Evolutionary conservation across 2,797 vertebrate species (phyloP).

Genomic region (Cyclopterus lumpus): DNA sequence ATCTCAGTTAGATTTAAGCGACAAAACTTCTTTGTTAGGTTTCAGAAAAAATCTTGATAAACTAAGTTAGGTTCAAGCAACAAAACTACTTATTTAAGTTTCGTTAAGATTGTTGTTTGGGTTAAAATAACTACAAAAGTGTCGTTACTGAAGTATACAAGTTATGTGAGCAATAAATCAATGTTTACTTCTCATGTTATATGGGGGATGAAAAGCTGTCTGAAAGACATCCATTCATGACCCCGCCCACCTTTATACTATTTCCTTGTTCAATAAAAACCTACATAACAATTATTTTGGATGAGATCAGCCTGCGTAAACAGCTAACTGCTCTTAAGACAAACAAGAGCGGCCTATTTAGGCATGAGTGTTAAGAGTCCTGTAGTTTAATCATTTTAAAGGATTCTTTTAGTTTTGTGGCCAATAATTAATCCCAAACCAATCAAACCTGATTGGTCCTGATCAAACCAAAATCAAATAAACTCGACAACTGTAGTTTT

Average conservation of each 20-base stretch:
- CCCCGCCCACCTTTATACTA: too few species aligned
- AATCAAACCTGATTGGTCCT: background rate
- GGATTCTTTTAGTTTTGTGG: background rate
- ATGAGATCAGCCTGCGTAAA: background rate
- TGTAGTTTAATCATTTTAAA: background rate
- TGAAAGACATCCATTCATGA: too few species aligned
- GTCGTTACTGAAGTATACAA: too few species aligned
- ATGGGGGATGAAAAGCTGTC: background rate
- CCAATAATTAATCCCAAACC: background rate
- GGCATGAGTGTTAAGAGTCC: background rate
- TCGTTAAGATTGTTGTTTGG: too few species aligned
- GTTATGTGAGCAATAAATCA: background rate
- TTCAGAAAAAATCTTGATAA: too few species aligned
- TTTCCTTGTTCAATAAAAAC: too few species aligned
- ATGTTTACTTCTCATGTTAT: background rate
- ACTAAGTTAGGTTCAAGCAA: too few species aligned
- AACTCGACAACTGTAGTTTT: background rate
- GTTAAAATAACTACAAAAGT: too few species aligned
- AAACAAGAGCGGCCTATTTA: conserved; percentile 1
- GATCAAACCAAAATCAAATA: background rate
- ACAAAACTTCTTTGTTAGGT: too few species aligned
- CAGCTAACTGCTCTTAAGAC: background rate
- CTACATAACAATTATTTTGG: too few species aligned
- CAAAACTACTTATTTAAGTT: too few species aligned
- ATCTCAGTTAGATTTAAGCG: too few species aligned